Base-by-base conservation (phyloP, 30 jellyfish, hydroid and myxozoan species). In the Cassiopea xamachana region DNA sequence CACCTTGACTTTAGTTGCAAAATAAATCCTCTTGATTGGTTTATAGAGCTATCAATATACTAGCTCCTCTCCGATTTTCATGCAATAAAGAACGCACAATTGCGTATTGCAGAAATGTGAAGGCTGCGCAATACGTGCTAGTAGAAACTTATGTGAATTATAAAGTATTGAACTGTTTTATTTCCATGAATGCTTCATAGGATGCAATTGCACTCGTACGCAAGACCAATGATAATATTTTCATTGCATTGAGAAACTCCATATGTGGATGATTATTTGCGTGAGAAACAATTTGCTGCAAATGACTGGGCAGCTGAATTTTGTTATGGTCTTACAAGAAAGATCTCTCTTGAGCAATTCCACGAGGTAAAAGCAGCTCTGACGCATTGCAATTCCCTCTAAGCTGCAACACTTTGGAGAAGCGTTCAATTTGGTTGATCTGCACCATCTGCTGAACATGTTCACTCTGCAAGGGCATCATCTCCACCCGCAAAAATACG, bases 401-500 rank as follows among this genome's bases (percentile, higher is more conserved):
- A 71, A 2, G n/a, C 39, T 71, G 59, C 15, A 71, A 19, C 15
- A 43, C n/a, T 19, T 19, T 18, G 15, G 9, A 50, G 4, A 71
- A 4, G 55, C 27, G 43, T 16, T 43, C 50, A 27, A 27, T 27
- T 71, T 71, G 17, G n/a, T 7, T 7, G 27, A 14, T 71, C 55
- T 71, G 80, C 80, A 71, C 58, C 80, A 16, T 71, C 10, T 14
- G 80, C 80, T 71, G 80, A 43, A 1, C 17, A 16, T 55, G 27
- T 71, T 43, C 17, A 46, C 60, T 67, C 51, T 84, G 92, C 95
- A 88, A 79, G 87, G 82, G 87, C 90, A 76, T 83, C 62, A 49
- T 49, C 55, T 69, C 95, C 89, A 88, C 90, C 95, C 79, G 95
- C 95, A 51, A 78, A 70, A 12, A 39, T 71, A 61, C 73, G 74